Evolutionary conservation across 2,113 vertebrate species (phyloP).

Genomic region (Mormyrus iriodes): DNA sequence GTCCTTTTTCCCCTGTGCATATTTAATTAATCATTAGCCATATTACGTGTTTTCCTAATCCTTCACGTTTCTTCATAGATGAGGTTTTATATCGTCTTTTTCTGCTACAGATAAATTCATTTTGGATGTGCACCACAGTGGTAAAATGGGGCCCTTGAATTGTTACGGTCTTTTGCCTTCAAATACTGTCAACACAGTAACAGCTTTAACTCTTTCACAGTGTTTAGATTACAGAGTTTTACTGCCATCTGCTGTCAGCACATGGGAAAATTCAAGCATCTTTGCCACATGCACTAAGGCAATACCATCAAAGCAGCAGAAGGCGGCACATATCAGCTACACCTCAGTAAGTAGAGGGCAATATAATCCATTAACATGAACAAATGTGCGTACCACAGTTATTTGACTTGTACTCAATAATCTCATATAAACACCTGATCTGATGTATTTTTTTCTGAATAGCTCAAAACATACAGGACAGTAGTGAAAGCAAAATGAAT

Average conservation of each 20-base stretch:
- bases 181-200: not conserved
- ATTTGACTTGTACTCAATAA: not conserved
- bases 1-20: not conserved
- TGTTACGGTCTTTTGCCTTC: not conserved
- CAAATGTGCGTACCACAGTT: not conserved
- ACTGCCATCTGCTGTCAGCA: constrained; percentile 41
- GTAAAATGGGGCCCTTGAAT: constrained; percentile 26
- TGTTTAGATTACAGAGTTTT: constrained; percentile 22
- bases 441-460: not conserved
- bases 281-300: not conserved
- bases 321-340: not conserved
- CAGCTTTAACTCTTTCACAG: not conserved
- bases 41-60: not conserved
- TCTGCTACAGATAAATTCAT: constrained; percentile 34
- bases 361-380: not conserved
- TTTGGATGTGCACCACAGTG: constrained; percentile 20
- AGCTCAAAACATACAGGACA: not conserved
- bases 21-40: not conserved
- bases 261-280: constrained; percentile 1
- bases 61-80: not conserved
- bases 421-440: not conserved
- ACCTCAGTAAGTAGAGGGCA: not conserved
- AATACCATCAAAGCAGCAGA: not conserved
- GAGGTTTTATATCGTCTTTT: constrained; percentile 30
- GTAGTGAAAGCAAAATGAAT: not conserved